These are phyloP conservation scores for Syrphus vitripennis DNA, from an alignment of 2,888 invertebrate genomes.

Conservation along the genomic window DNA sequence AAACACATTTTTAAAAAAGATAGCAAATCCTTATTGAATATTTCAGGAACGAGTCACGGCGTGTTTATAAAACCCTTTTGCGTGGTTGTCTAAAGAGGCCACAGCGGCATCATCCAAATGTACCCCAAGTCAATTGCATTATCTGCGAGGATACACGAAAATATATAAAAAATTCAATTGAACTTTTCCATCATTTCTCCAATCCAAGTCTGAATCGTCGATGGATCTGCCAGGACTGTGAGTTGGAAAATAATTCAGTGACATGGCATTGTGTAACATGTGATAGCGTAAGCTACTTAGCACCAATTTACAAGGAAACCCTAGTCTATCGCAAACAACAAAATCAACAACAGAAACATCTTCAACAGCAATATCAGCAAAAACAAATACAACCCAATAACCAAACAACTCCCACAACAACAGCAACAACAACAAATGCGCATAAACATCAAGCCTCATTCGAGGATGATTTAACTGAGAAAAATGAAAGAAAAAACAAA, in stretches of 20 bases:
- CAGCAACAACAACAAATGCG: constrained; percentile 10
- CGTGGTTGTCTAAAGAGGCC: constrained; percentile 80
- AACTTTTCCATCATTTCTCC: constrained; percentile 80
- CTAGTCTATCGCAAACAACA: constrained; percentile 74
- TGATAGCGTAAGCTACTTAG: constrained; percentile 80
- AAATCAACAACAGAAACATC: constrained; percentile 69
- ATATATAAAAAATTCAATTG: constrained; percentile 79
- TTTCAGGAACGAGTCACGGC: constrained; percentile 79
- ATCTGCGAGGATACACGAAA: constrained; percentile 80
- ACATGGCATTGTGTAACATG: constrained; percentile 81
- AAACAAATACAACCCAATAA: constrained; percentile 53
- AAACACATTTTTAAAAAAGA: constrained; percentile 19
- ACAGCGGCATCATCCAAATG: constrained; percentile 79
- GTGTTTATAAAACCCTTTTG: constrained; percentile 80
- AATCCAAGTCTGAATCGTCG: constrained; percentile 80
- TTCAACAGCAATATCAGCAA: constrained; percentile 58
- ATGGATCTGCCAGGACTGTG: constrained; percentile 81
- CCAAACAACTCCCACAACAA: constrained; percentile 5
- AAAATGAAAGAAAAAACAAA: constrained; percentile 72
- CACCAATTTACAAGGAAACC: constrained; percentile 81
- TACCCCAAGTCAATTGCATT: constrained; percentile 78
- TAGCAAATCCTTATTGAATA: constrained; percentile 47
- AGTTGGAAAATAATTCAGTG: constrained; percentile 80
- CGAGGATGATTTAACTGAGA: constrained; percentile 64
- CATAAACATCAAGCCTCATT: constrained; percentile 72